Evolutionary conservation across 2,888 invertebrate genomes (phyloP), one percentile per base, ranked within the genome.

Genomic region (Orthosia gothica): DNA sequence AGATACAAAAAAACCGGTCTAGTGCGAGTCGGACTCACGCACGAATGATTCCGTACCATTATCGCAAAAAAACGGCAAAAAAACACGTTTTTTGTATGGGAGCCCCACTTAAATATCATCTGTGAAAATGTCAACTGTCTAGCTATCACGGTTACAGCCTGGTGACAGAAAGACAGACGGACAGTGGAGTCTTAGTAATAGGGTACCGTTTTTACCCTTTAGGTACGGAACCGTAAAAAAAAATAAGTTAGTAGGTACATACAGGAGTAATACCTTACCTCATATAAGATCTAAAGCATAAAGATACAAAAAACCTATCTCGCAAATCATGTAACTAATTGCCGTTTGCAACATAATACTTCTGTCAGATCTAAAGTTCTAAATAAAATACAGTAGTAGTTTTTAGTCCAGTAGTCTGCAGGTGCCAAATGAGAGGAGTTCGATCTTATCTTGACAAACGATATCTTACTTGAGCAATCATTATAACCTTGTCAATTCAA

Each of bases 401-500:
- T 59, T 47, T 55, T 57, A 50, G 16, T 50, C 16, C 66, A 73
- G 69, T 63, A 62, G 70, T 69, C 3, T 50, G 61, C 54, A 74
- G 40, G 67, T 58, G 68, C 64, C 23, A 74, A 70, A 62, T 65
- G 40, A 49, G 77, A 75, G 71, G 64, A 68, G 57, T 50, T n/a
- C 18, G 74, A 83, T 83, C 49, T 74, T 75, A 84, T 86, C 86
- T 75, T 62, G 63, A 73, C 26, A 57, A 69, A 73, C 26, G 62
- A 70, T 73, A 72, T 76, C 62, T 74, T 50, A 69, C 62, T 76
- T 67, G 69, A 52, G 61, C 68, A 71, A 74, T 74, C 61, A 59
- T 71, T 61, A 40, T 67, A 76, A 64, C 84, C 87, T 84, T 86
- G 86, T 74, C 64, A 69, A 83, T 63, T 69, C 74, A 72, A 70